Base-by-base conservation (phyloP, 2,113 vertebrate species). In the Arenaria interpres region DNA sequence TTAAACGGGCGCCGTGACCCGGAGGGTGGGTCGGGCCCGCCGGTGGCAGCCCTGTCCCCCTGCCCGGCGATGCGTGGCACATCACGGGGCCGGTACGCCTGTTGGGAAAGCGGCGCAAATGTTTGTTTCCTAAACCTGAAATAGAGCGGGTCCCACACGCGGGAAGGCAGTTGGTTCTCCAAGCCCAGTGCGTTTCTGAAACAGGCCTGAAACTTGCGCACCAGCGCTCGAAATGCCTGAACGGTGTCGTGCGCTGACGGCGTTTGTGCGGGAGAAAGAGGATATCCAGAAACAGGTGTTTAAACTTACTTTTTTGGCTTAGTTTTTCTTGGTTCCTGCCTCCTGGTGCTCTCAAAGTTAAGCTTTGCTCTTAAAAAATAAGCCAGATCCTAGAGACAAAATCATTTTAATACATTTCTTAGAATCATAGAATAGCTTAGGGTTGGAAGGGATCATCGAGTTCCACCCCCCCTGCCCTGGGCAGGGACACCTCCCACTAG, bases 71-170 rank as follows among this genome's bases (percentile, higher is more conserved):
- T 11, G 46, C 6, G 37, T 23, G 28, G 33, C 30, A 12, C 19
- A 10, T 15, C 5, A 2, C 30, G 2, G 30, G 56, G 45, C 53
- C 14, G 6, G 28, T 12, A 1, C 17, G 6, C 53, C 14, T 2
- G 1, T n/a, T 5, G 6, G 45, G 30, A 39, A 30, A 73, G 18
- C 0, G 1, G 21, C 0, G 0, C 21, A 15, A 1, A 5, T 32
- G n/a, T 41, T 71, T n/a, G 7, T 43, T 45, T 32, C 21, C 4
- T 35, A 22, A 7, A 3, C 39, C 35, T 37, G 41, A 67, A 57
- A 54, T 41, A 24, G 10, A 6, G 6, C 1, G 2, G 10, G 30
- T 71, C 37, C 2, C 17, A 1, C 9, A 0, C 17, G 16, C 12
- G 32, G 39, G 48, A 72, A 68, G 17, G 33, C 21, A 68, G 89